Percentiles rank a stretch among this genome's conserved stretches.
phyloP scores from a whole-genome alignment of 2,888 invertebrate genomes.

The Antheraea yamamai region DNA sequence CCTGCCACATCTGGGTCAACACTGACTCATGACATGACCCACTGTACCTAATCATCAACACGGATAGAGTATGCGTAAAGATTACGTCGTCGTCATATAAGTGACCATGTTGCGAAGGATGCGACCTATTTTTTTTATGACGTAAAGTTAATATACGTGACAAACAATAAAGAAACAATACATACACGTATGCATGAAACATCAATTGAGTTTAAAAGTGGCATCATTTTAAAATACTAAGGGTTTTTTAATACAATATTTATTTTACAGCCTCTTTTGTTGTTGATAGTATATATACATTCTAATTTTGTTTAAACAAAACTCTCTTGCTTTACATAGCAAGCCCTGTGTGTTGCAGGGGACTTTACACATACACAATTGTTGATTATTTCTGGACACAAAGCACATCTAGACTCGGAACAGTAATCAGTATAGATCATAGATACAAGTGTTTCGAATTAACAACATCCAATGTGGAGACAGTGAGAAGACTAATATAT shows the following conservation, averaged over 20 bases:
- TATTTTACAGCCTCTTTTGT: too few species aligned
- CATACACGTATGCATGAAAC: conserved; percentile 1
- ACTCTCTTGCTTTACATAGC: too few species aligned
- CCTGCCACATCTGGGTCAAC: conserved; percentile 74
- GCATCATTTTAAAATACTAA: neutral
- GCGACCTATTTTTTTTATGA: conserved; percentile 23
- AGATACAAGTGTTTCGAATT: too few species aligned
- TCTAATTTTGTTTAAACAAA: too few species aligned
- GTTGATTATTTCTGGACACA: neutral
- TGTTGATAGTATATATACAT: too few species aligned
- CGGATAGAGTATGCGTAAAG: conserved; percentile 35
- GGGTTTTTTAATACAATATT: too few species aligned
- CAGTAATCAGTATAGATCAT: too few species aligned
- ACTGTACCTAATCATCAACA: conserved; percentile 68
- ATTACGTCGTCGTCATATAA: conserved; percentile 30
- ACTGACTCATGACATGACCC: conserved; percentile 69
- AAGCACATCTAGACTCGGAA: too few species aligned
- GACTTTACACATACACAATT: neutral
- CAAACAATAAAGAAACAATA: conserved; percentile 14
- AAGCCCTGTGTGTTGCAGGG: too few species aligned
- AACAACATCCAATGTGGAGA: too few species aligned
- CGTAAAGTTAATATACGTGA: conserved; percentile 21
- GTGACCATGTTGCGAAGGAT: conserved; percentile 23
- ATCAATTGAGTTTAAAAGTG: neutral
- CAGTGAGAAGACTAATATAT: too few species aligned